Evolutionary conservation across 2,113 vertebrate genomes (phyloP), one percentile per base, ranked within the genome.

Genomic region (Mionectes macconnelli): DNA sequence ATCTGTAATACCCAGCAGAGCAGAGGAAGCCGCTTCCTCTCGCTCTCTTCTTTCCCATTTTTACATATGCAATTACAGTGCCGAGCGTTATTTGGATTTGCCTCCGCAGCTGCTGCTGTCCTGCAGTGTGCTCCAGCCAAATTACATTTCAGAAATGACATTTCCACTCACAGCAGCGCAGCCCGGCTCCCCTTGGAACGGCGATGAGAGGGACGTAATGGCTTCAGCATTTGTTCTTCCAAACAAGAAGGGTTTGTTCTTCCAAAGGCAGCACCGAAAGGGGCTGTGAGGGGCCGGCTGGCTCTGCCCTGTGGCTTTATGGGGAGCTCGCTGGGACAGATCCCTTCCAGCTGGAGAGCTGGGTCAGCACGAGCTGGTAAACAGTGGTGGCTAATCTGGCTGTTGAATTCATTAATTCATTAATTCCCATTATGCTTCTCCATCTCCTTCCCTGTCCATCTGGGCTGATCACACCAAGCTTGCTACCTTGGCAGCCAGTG

Each of bases 1-100:
- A 78, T 94, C 89, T 74, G 89, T 84, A 84, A 90, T 47, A 76
- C 87, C 91, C 91, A 37, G 90, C 42, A 56, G 92, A 93, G 96
- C 63, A 85, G 72, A 64, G 84, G 47, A 74, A 69, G 18, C 87
- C 9, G 4, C 88, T 85, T 35, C 18, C 80, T 30, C 84, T 59
- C 18, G 8, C 68, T 78, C 73, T 49, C 15, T 9, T 11, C 31
- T 39, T 30, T 33, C 66, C 52, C 35, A 10, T 67, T 80, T 81
- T 50, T 79, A 66, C 83, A 53, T 42, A 23, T 11, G 68, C 93
- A 90, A 47, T 93, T 81, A 59, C 10, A 70, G 87, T 0, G 39
- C 79, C 17, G 64, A 81, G 92, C 45, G 4, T 62, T 73, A 63
- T 72, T 95, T 94, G 92, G 96, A 18, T 69, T 81, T 72, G 94